These are phyloP conservation scores for Shargacucullia verbasci DNA, from an alignment of 2,888 invertebrate species.

Conservation along the genomic window DNA sequence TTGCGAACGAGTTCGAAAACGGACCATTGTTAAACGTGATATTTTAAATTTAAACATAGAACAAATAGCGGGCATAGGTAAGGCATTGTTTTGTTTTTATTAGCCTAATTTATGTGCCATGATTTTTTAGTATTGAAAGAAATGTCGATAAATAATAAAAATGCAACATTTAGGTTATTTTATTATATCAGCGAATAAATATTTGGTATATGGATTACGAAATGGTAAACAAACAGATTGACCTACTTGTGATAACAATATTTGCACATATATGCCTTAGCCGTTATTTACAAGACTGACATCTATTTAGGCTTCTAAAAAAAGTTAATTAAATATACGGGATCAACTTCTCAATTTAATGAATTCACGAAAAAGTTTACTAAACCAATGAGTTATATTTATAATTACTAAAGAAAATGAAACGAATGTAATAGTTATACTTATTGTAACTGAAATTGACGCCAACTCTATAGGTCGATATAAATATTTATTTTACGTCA, in stretches of 20 bases:
- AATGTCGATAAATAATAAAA: background rate
- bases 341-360: too few species aligned
- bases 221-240: slow-evolving; percentile 27
- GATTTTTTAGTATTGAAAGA: background rate
- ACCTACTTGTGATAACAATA: slow-evolving; percentile 22
- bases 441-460: slow-evolving; percentile 2
- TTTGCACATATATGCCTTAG: slow-evolving; percentile 6
- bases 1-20: slow-evolving; percentile 42
- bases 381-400: too few species aligned
- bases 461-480: slow-evolving; percentile 13
- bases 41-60: slow-evolving; percentile 45
- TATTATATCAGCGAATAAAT: slow-evolving; percentile 1
- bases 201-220: slow-evolving; percentile 1
- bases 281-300: too few species aligned
- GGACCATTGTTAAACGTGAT: slow-evolving; percentile 48
- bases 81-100: slow-evolving; percentile 18
- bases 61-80: slow-evolving; percentile 39
- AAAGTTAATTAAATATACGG: background rate
- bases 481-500: slow-evolving; percentile 1
- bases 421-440: background rate
- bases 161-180: background rate
- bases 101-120: background rate
- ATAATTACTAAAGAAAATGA: too few species aligned
- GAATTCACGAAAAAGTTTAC: too few species aligned
- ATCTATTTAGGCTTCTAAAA: too few species aligned